These are phyloP conservation scores for Drosophila setifemur DNA, from an alignment of 1,140 invertebrate species.

Conservation along the genomic window DNA sequence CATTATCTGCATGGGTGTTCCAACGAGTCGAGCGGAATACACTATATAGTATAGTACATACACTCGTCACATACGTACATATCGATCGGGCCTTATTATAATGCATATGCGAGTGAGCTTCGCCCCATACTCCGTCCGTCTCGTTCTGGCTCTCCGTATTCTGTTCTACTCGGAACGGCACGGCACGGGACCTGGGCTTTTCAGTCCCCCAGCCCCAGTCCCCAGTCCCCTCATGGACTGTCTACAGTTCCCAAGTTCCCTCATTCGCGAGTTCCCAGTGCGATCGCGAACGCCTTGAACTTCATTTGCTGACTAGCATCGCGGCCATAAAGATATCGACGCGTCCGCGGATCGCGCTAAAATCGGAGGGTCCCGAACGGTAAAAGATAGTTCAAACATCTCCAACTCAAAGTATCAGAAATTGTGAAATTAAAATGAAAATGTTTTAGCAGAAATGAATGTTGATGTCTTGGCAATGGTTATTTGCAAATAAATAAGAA, in stretches of 20 bases:
- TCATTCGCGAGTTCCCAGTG: conserved; percentile 27
- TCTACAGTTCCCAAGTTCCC: conserved; percentile 13
- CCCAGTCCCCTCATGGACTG: conserved; percentile 18
- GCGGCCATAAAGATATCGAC: conserved; percentile 68
- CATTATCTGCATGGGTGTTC: conserved; percentile 28
- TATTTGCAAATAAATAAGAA: too few relatives aligned
- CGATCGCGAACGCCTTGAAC: conserved; percentile 67
- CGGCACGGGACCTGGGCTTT: conserved; percentile 44
- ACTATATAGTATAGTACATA: background rate
- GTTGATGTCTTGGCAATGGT: too few relatives aligned
- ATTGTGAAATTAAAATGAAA: background rate
- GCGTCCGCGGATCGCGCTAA: conserved; percentile 26
- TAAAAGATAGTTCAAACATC: conserved; percentile 32
- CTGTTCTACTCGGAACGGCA: background rate
- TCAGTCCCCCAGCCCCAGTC: conserved; percentile 13
- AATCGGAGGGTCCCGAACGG: conserved; percentile 28
- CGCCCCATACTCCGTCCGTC: conserved; percentile 19
- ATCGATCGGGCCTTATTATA: conserved; percentile 52
- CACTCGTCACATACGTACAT: conserved; percentile 14
- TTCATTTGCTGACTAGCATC: conserved; percentile 71
- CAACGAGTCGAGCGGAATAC: background rate
- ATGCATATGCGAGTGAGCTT: conserved; percentile 48
- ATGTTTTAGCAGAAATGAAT: too few relatives aligned
- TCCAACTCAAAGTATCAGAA: background rate
- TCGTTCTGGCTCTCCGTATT: conserved; percentile 11